Percentiles rank a stretch among this genome's conserved stretches.
Evolutionary conservation across 2,113 vertebrate species (phyloP).

Genomic region (Chionis minor): DNA sequence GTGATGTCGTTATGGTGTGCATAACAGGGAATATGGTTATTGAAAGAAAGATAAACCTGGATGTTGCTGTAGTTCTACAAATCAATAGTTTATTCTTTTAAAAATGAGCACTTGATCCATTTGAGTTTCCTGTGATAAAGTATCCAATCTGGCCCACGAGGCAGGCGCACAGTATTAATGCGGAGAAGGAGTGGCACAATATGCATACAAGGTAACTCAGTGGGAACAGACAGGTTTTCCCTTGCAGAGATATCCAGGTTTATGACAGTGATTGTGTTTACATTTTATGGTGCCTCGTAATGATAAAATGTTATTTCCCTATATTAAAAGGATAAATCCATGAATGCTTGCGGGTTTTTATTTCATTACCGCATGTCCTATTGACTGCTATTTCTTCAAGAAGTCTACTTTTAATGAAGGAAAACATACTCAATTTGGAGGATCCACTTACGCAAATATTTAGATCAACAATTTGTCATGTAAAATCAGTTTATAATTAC

Average conservation of each 20-base stretch:
- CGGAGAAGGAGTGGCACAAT: conserved; percentile 47
- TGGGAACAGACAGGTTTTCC: conserved; percentile 55
- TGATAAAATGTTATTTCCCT: conserved; percentile 87
- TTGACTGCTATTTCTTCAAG: not conserved
- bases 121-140: conserved; percentile 24
- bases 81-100: conserved; percentile 59
- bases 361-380: conserved; percentile 35
- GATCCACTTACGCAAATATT: conserved; percentile 2
- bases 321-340: conserved; percentile 88
- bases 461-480: not conserved
- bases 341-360: conserved; percentile 71
- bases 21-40: conserved; percentile 83
- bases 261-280: conserved; percentile 91
- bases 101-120: conserved; percentile 46
- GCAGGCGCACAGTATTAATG: conserved; percentile 46
- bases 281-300: conserved; percentile 98
- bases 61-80: conserved; percentile 64
- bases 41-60: conserved; percentile 88
- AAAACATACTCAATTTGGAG: not conserved
- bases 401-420: conserved; percentile 2
- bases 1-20: conserved; percentile 86
- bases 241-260: conserved; percentile 85
- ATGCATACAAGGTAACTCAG: conserved; percentile 66
- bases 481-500: conserved; percentile 55
- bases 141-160: conserved; percentile 31